Base-by-base conservation (phyloP, 2,113 vertebrate species). In the Tinamus guttatus region DNA sequence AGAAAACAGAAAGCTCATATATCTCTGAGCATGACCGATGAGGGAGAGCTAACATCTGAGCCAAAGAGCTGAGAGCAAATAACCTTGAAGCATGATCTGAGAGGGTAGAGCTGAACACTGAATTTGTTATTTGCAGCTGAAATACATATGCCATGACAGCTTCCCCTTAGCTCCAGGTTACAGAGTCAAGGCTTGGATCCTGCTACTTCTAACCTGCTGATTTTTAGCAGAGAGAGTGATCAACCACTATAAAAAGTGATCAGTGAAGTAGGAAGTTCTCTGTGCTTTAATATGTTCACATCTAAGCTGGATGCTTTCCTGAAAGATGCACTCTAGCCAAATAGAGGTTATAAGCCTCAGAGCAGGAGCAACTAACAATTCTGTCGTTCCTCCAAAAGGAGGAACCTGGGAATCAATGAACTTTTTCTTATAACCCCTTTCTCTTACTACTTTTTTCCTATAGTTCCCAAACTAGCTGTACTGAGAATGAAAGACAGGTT, bases 1-100 rank as follows among this genome's bases (percentile, higher is more conserved):
- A 43, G 80, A 28, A 88, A 94, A 91, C 20, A 88, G 87, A 88
- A 95, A 92, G 34, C 63, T 18, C 56, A 19, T 56, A 7, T 87
- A 83, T 83, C 34, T 95, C 65, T 54, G 69, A 88, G 32, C 25
- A 11, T 65, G 85, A 88, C 2, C 90, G 82, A 81, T 93, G 43
- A 30, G 38, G 60, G 21, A 59, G 62, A 81, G 56, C 68, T 85
- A 81, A 73, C 52, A 89, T 16, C 73, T 74, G 40, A 71, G 71
- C 14, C 52, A 81, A 78, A 34, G 76, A 81, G 62, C 58, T 76
- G 58, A 36, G 58, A 84, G 59, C 27, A 20, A 52, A 47, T 32
- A 85, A 81, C 76, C 65, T 27, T 58, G 60, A 86, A 59, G n/a
- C 5, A 8, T 40, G 49, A 11, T 30, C 73, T 58, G 38, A 32